Percentiles rank a stretch among this genome's conserved stretches.
Evolutionary conservation across 2,113 vertebrate genomes (phyloP).

Genomic region (Melanostigma gelatinosum): DNA sequence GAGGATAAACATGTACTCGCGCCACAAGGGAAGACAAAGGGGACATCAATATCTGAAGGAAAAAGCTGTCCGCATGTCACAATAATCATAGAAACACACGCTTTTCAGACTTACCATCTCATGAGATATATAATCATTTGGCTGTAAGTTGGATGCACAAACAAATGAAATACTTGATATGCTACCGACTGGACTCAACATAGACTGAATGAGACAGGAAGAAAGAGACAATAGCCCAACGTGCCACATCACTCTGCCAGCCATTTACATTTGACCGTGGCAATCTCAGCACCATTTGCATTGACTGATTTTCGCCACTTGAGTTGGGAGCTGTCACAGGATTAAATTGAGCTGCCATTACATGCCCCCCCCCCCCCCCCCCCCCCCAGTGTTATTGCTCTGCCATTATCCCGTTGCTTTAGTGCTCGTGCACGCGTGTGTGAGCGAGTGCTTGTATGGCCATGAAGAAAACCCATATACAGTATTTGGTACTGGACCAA

Average conservation of each 20-base stretch:
- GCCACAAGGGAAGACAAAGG: not conserved
- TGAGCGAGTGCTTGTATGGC: not conserved
- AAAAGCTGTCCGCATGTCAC: constrained; percentile 10
- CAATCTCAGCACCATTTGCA: constrained; percentile 70
- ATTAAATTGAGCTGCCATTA: constrained; percentile 74
- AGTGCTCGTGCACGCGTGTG: not conserved
- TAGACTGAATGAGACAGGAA: constrained; percentile 14
- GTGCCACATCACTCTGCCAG: constrained; percentile 29
- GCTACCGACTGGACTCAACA: not conserved
- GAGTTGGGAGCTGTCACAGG: constrained; percentile 66
- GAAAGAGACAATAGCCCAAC: constrained; percentile 11
- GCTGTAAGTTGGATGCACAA: not conserved
- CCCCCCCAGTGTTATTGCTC: constrained; percentile 56
- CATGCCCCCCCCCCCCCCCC: constrained; percentile 32
- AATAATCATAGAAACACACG: not conserved
- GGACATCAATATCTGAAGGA: not conserved
- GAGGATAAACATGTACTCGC: constrained; percentile 17
- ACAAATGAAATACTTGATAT: not conserved
- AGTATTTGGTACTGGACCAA: constrained; percentile 51
- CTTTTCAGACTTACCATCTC: not conserved
- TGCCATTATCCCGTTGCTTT: constrained; percentile 51
- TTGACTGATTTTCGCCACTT: constrained; percentile 72
- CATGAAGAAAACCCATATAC: constrained; percentile 31
- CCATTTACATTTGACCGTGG: constrained; percentile 67
- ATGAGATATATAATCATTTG: constrained; percentile 12